Conservation (phyloP, 2,888 invertebrate genomes). For the Helleia helle region DNA sequence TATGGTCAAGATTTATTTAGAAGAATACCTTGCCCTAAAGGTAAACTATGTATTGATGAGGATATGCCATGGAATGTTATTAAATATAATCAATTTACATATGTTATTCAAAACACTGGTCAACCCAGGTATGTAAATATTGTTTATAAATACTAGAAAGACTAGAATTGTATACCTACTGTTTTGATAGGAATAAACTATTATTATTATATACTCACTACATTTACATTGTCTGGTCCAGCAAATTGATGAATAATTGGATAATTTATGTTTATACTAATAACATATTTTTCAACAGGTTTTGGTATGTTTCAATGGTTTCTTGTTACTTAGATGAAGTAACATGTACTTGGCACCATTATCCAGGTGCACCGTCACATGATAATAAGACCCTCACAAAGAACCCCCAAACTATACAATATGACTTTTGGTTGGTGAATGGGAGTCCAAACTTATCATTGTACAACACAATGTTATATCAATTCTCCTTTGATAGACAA, state of each 20-base stretch:
- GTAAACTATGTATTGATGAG: slow-evolving; percentile 88
- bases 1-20: slow-evolving; percentile 85
- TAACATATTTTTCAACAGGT: slow-evolving; percentile 69
- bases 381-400: slow-evolving; percentile 46
- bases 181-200: too few species aligned
- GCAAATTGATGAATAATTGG: slow-evolving; percentile 2
- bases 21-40: slow-evolving; percentile 87
- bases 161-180: too few species aligned
- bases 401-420: slow-evolving; percentile 67
- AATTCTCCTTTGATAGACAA: slow-evolving; percentile 97
- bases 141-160: too few species aligned
- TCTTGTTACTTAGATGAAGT: slow-evolving; percentile 89
- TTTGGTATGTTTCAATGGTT: slow-evolving; percentile 97
- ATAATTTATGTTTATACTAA: neutral
- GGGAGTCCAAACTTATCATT: slow-evolving; percentile 93
- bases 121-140: slow-evolving; percentile 87
- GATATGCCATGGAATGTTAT: slow-evolving; percentile 89
- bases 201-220: too few species aligned
- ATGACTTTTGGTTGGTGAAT: slow-evolving; percentile 97
- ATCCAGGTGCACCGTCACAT: slow-evolving; percentile 50
- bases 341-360: slow-evolving; percentile 90
- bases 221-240: too few species aligned
- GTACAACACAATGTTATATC: slow-evolving; percentile 91
- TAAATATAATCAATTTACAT: slow-evolving; percentile 93
- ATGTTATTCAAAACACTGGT: slow-evolving; percentile 89